Conservation (phyloP, 1,140 invertebrate genomes). For the Hylaeus volcanicus region DNA sequence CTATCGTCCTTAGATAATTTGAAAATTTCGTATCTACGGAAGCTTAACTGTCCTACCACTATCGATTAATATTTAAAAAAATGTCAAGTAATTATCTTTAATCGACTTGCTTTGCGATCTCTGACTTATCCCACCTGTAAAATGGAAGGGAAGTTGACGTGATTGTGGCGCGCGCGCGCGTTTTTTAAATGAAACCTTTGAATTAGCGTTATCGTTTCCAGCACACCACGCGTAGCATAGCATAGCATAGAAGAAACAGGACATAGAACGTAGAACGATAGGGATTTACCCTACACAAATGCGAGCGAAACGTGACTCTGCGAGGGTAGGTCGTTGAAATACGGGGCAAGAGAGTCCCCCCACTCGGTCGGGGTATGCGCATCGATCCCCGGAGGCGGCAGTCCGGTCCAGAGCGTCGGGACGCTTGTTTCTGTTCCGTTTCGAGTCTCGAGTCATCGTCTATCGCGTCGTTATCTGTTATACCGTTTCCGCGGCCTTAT, state of each 20-base stretch:
- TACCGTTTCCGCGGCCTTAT: too few relatives aligned
- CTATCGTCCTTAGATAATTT: background rate
- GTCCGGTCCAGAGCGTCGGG: slow-evolving; percentile 75
- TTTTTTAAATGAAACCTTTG: too few relatives aligned
- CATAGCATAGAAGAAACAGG: background rate
- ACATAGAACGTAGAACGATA: background rate
- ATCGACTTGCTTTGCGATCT: background rate
- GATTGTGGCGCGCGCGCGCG: too few relatives aligned
- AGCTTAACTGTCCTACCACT: background rate
- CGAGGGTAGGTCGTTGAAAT: slow-evolving; percentile 59
- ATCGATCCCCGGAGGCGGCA: slow-evolving; percentile 73
- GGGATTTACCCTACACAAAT: slow-evolving; percentile 41
- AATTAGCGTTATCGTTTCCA: slow-evolving; percentile 32
- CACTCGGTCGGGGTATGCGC: slow-evolving; percentile 57
- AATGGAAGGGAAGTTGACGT: too few relatives aligned
- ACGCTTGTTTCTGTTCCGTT: slow-evolving; percentile 56
- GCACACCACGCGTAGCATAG: background rate
- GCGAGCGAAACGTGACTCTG: slow-evolving; percentile 30
- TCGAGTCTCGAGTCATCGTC: background rate
- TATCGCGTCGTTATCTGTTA: background rate
- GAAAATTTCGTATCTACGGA: background rate
- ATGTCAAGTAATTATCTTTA: background rate
- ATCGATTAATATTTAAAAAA: background rate
- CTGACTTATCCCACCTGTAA: too few relatives aligned
- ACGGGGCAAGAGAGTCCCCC: slow-evolving; percentile 57